phyloP scores from a whole-genome alignment of 1,140 invertebrate genomes.

The Caenorhabditis briggsae region DNA sequence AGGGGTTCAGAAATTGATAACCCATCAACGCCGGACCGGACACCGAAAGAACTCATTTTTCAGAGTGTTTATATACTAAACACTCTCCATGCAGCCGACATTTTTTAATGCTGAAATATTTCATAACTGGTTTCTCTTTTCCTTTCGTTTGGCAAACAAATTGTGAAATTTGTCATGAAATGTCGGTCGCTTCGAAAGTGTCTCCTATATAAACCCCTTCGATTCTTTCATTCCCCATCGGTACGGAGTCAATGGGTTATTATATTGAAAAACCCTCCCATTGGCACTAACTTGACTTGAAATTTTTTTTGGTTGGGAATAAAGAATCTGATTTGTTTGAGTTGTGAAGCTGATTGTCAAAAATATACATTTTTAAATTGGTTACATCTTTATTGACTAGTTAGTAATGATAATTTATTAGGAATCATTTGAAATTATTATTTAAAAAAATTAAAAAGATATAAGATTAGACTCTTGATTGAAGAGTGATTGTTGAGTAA shows the following conservation, averaged over 20 bases:
- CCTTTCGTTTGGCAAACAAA: neutral
- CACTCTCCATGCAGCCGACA: neutral
- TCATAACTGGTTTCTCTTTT: neutral
- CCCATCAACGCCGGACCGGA: neutral
- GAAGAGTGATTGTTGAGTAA: neutral
- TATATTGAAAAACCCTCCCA: neutral
- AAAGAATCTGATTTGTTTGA: too few relatives aligned
- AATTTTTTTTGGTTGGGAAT: neutral
- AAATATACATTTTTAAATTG: too few relatives aligned
- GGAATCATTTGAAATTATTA: too few relatives aligned
- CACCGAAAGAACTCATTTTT: neutral
- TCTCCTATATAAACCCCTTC: neutral
- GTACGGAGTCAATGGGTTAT: conserved; percentile 19
- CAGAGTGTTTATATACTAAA: neutral
- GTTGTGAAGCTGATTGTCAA: too few relatives aligned
- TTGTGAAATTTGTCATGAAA: neutral
- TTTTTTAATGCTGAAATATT: neutral
- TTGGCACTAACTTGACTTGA: conserved; percentile 4
- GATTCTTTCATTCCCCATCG: neutral
- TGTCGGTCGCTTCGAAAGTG: neutral
- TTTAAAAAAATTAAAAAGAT: too few relatives aligned
- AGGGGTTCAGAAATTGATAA: neutral
- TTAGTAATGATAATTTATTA: too few relatives aligned
- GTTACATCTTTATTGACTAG: too few relatives aligned
- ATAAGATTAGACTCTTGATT: neutral